A percentile compares a stretch with the other conserved stretches of the same genome.
Conservation (phyloP, 2,888 invertebrate species). For the Syrphus vitripennis region DNA sequence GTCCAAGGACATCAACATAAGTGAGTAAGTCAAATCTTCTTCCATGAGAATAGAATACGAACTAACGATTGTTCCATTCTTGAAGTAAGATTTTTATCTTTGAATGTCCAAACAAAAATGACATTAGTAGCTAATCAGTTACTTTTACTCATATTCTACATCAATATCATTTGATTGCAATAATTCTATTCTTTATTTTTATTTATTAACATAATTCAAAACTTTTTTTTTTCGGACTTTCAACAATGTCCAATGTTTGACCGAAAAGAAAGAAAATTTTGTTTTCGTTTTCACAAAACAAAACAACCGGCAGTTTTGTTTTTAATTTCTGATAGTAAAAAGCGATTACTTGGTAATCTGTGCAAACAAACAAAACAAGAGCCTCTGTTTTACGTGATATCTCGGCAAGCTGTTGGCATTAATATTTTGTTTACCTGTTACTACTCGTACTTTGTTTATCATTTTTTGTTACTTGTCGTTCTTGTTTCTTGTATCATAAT, state of each 20-base stretch:
- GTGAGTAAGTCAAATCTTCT: too few species aligned
- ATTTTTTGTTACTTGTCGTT: background rate
- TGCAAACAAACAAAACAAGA: background rate
- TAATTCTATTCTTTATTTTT: too few species aligned
- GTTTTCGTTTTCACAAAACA: background rate
- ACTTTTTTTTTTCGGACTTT: background rate
- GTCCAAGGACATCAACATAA: too few species aligned
- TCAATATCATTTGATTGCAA: too few species aligned
- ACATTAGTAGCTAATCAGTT: too few species aligned
- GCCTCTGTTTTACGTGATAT: background rate
- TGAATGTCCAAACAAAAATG: too few species aligned
- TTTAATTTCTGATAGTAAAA: background rate
- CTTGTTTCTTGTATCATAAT: slow-evolving; percentile 1
- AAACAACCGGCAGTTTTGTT: background rate
- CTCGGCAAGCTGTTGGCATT: background rate
- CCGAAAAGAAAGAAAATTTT: background rate
- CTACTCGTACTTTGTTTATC: slow-evolving; percentile 17
- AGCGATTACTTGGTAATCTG: background rate
- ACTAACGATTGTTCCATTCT: too few species aligned
- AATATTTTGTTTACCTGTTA: background rate
- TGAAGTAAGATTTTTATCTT: too few species aligned
- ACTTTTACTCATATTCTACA: too few species aligned
- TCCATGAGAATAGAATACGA: too few species aligned
- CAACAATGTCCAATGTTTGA: background rate
- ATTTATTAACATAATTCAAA: too few species aligned